These are phyloP conservation scores for Hemithea aestivaria DNA, from an alignment of 2,888 invertebrate genomes.

Conservation along the genomic window DNA sequence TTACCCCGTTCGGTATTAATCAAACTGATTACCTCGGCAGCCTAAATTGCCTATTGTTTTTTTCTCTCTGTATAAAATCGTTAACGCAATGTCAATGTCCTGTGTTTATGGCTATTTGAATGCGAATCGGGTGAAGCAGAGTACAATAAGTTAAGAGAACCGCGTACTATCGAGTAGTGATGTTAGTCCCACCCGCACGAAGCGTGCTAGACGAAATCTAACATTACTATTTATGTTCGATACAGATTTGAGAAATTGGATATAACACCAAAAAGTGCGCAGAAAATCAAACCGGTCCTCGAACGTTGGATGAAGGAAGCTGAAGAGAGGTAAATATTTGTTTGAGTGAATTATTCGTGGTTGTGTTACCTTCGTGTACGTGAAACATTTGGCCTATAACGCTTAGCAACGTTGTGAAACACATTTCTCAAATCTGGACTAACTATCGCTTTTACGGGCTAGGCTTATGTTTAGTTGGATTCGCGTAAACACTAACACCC, in stretches of 20 bases:
- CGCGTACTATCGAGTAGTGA: conserved; percentile 35
- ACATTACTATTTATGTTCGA: conserved; percentile 76
- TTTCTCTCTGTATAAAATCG: conserved; percentile 62
- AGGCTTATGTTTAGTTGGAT: conserved; percentile 50
- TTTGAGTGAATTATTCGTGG: conserved; percentile 71
- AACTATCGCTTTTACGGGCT: conserved; percentile 68
- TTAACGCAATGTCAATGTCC: conserved; percentile 83
- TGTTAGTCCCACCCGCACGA: conserved; percentile 37
- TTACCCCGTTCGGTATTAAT: conserved; percentile 74
- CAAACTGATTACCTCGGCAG: conserved; percentile 75
- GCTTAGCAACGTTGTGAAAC: conserved; percentile 69
- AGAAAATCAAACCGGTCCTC: conserved; percentile 99
- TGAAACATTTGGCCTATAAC: conserved; percentile 74
- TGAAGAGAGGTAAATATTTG: conserved; percentile 91
- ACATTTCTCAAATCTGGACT: conserved; percentile 80
- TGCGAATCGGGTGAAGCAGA: conserved; percentile 53
- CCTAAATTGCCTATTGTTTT: conserved; percentile 77
- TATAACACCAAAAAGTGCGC: conserved; percentile 99
- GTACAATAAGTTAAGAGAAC: conserved; percentile 29
- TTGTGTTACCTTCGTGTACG: conserved; percentile 66
- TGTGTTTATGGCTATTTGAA: conserved; percentile 77
- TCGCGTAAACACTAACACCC: conserved; percentile 36
- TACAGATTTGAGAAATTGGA: conserved; percentile 99
- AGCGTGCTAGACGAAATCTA: conserved; percentile 67
- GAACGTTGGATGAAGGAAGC: conserved; percentile 99